phyloP scores from a whole-genome alignment of 2,888 invertebrate species.

The Heliconius sara region DNA sequence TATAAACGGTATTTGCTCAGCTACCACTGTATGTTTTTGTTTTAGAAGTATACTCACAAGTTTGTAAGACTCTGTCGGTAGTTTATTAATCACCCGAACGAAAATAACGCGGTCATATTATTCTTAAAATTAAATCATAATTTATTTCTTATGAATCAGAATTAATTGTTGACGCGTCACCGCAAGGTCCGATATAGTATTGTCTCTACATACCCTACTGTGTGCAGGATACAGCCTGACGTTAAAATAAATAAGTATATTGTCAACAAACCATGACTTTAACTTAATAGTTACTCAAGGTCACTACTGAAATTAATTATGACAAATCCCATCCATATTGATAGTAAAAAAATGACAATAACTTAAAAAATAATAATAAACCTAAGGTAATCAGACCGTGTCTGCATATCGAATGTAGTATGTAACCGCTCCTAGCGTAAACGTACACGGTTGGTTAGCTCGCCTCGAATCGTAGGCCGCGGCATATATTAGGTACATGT shows the following conservation, averaged over 20 bases:
- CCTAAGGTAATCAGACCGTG: constrained; percentile 37
- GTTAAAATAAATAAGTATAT: too few species aligned
- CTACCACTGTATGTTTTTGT: background rate
- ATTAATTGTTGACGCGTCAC: constrained; percentile 18
- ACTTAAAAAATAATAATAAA: constrained; percentile 29
- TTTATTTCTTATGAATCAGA: constrained; percentile 32
- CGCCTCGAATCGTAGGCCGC: constrained; percentile 24
- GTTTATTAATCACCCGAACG: constrained; percentile 30
- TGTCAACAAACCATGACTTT: background rate
- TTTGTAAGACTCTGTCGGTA: constrained; percentile 3
- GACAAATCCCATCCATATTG: background rate
- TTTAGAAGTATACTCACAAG: background rate
- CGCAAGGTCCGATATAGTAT: constrained; percentile 16
- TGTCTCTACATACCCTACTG: too few species aligned
- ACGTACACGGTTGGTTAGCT: constrained; percentile 39
- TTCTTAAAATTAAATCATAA: constrained; percentile 31
- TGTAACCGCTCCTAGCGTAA: constrained; percentile 40
- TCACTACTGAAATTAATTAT: constrained; percentile 8
- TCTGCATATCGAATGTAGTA: constrained; percentile 37
- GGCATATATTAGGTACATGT: constrained; percentile 14
- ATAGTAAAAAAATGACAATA: constrained; percentile 27
- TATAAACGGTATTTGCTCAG: background rate
- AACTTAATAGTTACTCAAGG: background rate
- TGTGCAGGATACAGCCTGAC: too few species aligned
- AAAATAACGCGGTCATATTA: constrained; percentile 20